A percentile compares a stretch with the other conserved stretches of the same genome.
Conservation (phyloP, 1,140 invertebrate species). For the Sycophila sp. region DNA sequence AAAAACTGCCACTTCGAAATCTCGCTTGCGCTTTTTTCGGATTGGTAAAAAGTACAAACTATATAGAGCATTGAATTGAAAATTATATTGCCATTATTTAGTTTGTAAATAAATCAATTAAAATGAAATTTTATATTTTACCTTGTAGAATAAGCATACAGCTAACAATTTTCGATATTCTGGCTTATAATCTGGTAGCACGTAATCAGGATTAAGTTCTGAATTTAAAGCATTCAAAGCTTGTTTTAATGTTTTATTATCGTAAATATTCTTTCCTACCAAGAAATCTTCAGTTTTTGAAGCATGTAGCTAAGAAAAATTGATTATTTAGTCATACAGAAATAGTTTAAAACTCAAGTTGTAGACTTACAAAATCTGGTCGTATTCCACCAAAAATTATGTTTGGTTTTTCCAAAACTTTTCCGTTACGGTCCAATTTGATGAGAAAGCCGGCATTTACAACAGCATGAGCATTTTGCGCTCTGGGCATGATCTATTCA, state of each 20-base stretch:
- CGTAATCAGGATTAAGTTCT: conserved; percentile 72
- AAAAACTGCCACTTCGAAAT: conserved; percentile 64
- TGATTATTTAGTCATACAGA: background rate
- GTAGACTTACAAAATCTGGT: conserved; percentile 71
- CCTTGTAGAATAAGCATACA: conserved; percentile 80
- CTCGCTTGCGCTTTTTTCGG: conserved; percentile 54
- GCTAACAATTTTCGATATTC: conserved; percentile 75
- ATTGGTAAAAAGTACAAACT: no score
- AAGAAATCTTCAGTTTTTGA: conserved; percentile 74
- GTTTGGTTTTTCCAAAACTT: conserved; percentile 64
- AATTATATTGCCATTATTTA: background rate
- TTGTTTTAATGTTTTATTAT: conserved; percentile 67
- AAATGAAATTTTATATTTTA: conserved; percentile 49
- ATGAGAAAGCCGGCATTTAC: conserved; percentile 84
- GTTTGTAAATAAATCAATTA: background rate
- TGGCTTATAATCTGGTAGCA: conserved; percentile 72
- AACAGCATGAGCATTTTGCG: conserved; percentile 84
- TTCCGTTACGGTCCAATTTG: conserved; percentile 65
- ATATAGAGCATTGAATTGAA: conserved; percentile 68
- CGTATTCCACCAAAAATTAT: conserved; percentile 75
- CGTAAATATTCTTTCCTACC: conserved; percentile 66
- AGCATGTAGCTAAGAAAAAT: conserved; percentile 70
- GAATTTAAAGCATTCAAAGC: conserved; percentile 69
- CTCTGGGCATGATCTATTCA: conserved; percentile 77
- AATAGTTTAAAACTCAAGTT: background rate